Evolutionary conservation across 2,113 vertebrate genomes (phyloP).

Genomic region (Hypocryptadius cinnamomeus): DNA sequence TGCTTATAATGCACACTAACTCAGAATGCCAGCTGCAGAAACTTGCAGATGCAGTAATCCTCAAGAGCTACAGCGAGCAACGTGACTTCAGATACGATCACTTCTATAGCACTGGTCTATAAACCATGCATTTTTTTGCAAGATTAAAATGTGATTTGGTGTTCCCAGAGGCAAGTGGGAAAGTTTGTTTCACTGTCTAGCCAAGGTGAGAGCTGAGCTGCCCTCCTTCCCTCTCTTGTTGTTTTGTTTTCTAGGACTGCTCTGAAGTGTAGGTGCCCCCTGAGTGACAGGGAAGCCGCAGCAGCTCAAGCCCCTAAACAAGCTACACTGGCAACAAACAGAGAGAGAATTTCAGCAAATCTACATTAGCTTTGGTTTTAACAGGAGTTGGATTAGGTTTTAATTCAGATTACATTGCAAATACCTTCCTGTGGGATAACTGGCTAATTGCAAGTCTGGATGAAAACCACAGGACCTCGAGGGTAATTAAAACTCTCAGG

Average conservation of each 20-base stretch:
- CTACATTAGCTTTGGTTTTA: background rate
- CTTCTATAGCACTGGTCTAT: background rate
- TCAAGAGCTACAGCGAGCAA: fast-evolving
- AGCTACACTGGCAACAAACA: background rate
- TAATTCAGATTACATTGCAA: conserved; percentile 51
- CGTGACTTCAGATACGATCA: background rate
- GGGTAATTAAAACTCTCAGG: conserved; percentile 21
- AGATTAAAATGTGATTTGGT: background rate
- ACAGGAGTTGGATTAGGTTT: background rate
- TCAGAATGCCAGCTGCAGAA: background rate
- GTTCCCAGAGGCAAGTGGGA: background rate
- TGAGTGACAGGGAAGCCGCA: background rate
- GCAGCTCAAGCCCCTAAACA: background rate
- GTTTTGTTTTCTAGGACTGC: background rate
- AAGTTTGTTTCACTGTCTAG: background rate
- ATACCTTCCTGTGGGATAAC: conserved; percentile 8
- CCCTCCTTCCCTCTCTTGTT: background rate
- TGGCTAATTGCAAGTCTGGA: background rate
- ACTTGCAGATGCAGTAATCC: background rate
- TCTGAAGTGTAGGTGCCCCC: background rate
- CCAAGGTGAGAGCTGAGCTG: background rate
- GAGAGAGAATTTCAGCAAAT: background rate
- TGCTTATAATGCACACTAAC: background rate
- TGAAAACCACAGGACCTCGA: conserved; percentile 17
- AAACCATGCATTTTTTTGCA: background rate